Percentiles rank a stretch among this genome's conserved stretches.
These are phyloP conservation scores for Nerophis ophidion DNA, from an alignment of 2,113 vertebrate genomes.

Conservation along the genomic window DNA sequence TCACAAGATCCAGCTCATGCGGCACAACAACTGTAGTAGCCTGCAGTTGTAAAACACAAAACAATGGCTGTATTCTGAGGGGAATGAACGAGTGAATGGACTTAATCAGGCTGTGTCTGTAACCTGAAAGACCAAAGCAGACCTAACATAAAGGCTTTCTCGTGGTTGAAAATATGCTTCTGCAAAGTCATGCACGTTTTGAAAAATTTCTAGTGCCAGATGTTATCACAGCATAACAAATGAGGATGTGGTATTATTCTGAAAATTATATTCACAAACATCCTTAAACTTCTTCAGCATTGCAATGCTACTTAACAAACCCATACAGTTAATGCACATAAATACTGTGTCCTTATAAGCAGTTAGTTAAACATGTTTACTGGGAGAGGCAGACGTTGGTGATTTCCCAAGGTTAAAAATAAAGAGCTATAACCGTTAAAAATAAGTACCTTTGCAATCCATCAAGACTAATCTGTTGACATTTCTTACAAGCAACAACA, in stretches of 20 bases:
- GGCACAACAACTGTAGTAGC: slow-evolving; percentile 17
- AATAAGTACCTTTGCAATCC: slow-evolving; percentile 26
- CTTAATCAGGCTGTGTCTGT: not conserved
- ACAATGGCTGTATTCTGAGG: slow-evolving; percentile 64
- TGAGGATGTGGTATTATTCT: slow-evolving; percentile 24
- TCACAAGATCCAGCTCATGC: slow-evolving; percentile 68
- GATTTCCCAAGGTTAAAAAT: slow-evolving; percentile 29
- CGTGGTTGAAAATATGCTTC: slow-evolving; percentile 9
- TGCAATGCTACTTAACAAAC: not conserved
- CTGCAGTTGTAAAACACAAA: slow-evolving; percentile 44
- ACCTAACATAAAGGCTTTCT: slow-evolving; percentile 13
- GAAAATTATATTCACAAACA: not conserved
- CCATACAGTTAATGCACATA: not conserved
- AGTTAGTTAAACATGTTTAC: not conserved
- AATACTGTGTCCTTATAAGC: not conserved
- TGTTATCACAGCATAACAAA: slow-evolving; percentile 13
- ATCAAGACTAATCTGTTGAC: slow-evolving; percentile 26
- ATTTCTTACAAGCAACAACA: slow-evolving; percentile 38
- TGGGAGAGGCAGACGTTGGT: slow-evolving; percentile 5
- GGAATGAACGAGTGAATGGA: slow-evolving; percentile 29
- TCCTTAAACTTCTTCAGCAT: not conserved
- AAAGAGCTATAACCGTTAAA: slow-evolving; percentile 18
- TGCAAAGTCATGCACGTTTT: slow-evolving; percentile 43
- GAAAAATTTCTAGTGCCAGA: slow-evolving; percentile 34
- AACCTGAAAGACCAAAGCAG: slow-evolving; percentile 21